Base-by-base conservation (phyloP, 2,113 vertebrate species). In the Siniperca chuatsi region DNA sequence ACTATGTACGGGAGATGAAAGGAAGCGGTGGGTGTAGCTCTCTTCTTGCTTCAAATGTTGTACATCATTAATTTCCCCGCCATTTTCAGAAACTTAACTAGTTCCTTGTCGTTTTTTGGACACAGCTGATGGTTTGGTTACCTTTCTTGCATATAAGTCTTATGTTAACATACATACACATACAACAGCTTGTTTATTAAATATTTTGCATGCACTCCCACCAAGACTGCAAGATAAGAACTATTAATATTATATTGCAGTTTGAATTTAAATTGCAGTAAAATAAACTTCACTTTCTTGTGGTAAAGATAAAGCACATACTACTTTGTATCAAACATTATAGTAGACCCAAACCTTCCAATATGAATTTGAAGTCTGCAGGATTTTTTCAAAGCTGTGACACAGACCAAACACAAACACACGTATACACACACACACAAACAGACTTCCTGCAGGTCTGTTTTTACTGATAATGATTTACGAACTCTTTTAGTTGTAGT, bases 1-100 rank as follows among this genome's bases (percentile, higher is more conserved):
- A 99, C 96, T 99, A 99, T 0, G 98, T 99, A 12, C 94, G 97
- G 80, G 98, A 99, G 95, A 91, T 99, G 90, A 99, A 98, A 95
- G 96, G 97, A 75, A 96, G 95, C 12, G 98, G 97, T 98, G 85
- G 94, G 97, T 96, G 85, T 7, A 57, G 57, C 65, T 87, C 65
- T 87, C 20, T 46, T 18, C 8, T 42, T 66, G 35, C 35, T 52
- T 55, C 13, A 68, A 9, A 67, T 25, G 66, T 2, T 29, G 2
- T 48, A 18, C 75, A 50, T 18, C 54, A 15, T 21, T 67, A 11
- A 44, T 58, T 25, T 50, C 50, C 6, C 33, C 35, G 40, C 68
- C 33, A 35, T 48, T 76, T 40, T 16, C 16, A 35, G 12, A 61
- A 29, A 18, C 55, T 60, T 0, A 54, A 25, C 33, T 3, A 60